phyloP scores from a whole-genome alignment of 2,797 vertebrate genomes.

The Dendrocincla fuliginosa region DNA sequence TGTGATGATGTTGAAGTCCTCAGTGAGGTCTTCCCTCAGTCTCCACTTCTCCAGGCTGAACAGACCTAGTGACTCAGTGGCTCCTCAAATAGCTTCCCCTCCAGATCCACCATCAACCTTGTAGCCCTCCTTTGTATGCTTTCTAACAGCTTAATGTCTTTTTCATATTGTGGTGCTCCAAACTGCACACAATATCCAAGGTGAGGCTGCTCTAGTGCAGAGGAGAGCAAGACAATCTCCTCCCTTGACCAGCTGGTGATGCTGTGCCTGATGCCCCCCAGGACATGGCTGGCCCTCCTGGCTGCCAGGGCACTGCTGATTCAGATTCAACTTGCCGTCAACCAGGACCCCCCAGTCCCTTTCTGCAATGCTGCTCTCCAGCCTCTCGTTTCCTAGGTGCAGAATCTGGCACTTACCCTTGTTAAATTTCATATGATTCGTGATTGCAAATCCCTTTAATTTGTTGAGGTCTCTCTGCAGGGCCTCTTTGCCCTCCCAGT shows the following conservation, averaged over 20 bases:
- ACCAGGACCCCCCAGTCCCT: background rate
- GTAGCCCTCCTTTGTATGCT: background rate
- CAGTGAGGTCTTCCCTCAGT: background rate
- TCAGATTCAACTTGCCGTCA: rapidly evolving
- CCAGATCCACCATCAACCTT: background rate
- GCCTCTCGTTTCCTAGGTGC: background rate
- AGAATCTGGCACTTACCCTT: background rate
- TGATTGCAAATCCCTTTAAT: background rate
- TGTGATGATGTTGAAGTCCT: background rate
- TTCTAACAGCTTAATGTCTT: background rate
- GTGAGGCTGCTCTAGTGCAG: rapidly evolving
- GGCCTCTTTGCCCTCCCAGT: background rate
- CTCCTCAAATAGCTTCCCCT: rapidly evolving
- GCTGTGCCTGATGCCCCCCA: background rate
- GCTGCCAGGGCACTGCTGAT: background rate
- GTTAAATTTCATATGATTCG: background rate
- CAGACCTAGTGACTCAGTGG: background rate
- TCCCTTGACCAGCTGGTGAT: rapidly evolving
- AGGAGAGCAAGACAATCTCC: rapidly evolving
- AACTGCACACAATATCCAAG: rapidly evolving
- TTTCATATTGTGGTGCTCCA: background rate
- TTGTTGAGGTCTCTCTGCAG: background rate
- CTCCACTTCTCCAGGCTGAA: background rate
- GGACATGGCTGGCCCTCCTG: rapidly evolving
- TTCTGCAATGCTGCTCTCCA: rapidly evolving